Evolutionary conservation across 2,888 invertebrate species (phyloP).

Genomic region (Ctenicera cuprea): DNA sequence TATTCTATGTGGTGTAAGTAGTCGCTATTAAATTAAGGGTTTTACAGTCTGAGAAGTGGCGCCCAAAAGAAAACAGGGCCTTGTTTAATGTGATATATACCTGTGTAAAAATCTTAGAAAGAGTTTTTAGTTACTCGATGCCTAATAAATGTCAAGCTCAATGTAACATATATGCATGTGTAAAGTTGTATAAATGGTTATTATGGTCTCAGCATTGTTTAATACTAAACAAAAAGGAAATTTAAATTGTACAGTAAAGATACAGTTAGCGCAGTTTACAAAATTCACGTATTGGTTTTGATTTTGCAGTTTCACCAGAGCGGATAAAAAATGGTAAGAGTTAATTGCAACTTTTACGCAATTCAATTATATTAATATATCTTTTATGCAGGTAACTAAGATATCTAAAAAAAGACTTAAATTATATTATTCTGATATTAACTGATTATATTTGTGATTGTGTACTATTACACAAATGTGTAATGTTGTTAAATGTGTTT

Average conservation of each 20-base stretch:
- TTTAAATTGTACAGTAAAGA: too few species aligned
- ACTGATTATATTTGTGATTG: too few species aligned
- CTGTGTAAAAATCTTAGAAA: too few species aligned
- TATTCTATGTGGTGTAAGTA: constrained; percentile 8
- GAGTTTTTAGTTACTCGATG: too few species aligned
- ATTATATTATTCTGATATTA: too few species aligned
- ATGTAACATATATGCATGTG: background rate
- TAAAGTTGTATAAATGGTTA: constrained; percentile 4
- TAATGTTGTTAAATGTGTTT: background rate
- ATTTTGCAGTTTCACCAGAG: too few species aligned
- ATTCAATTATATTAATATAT: constrained; percentile 6
- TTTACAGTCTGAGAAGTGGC: background rate
- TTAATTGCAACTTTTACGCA: too few species aligned
- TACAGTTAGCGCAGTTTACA: too few species aligned
- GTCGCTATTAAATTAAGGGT: background rate
- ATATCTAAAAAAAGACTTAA: background rate
- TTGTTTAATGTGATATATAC: constrained; percentile 17
- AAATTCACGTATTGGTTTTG: too few species aligned
- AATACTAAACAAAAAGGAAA: too few species aligned
- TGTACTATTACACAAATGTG: background rate
- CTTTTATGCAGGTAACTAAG: background rate
- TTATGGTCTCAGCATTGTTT: background rate
- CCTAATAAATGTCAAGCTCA: background rate
- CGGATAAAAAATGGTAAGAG: too few species aligned
- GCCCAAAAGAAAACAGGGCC: background rate